A percentile compares a stretch with the other conserved stretches of the same genome.
These are phyloP conservation scores for Plestiodon gilberti DNA, from an alignment of 2,113 vertebrate species.

Conservation along the genomic window DNA sequence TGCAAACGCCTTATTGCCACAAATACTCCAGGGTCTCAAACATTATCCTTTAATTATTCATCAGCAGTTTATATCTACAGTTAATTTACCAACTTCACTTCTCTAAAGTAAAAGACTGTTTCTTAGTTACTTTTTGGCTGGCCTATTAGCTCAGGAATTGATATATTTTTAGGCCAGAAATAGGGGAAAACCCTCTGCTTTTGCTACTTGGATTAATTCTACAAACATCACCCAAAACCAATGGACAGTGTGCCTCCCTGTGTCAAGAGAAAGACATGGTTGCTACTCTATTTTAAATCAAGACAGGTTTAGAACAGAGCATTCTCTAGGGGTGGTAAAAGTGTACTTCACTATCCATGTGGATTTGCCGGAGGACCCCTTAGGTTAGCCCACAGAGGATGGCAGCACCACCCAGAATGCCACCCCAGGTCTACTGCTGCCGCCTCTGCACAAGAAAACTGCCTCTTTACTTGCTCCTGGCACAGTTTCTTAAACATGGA, in stretches of 20 bases:
- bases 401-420: too few relatives aligned
- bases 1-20: not conserved
- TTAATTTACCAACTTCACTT: slow-evolving; percentile 18
- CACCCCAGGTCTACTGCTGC: too few relatives aligned
- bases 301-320: not conserved
- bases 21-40: not conserved
- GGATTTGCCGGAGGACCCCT: not conserved
- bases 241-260: not conserved
- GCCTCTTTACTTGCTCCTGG: too few relatives aligned
- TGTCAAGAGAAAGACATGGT: too few relatives aligned
- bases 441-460: too few relatives aligned
- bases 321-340: not conserved
- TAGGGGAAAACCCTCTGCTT: not conserved
- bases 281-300: not conserved
- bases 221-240: not conserved
- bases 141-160: not conserved
- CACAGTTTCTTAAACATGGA: too few relatives aligned
- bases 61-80: slow-evolving; percentile 5
- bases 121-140: not conserved
- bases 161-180: not conserved
- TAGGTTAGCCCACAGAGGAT: not conserved
- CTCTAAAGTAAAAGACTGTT: slow-evolving; percentile 4
- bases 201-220: not conserved
- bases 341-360: not conserved
- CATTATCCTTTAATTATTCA: slow-evolving; percentile 17